A percentile compares a stretch with the other conserved stretches of the same genome.
Conservation (phyloP, 2,113 vertebrate species). For the Coregonus clupeaformis region DNA sequence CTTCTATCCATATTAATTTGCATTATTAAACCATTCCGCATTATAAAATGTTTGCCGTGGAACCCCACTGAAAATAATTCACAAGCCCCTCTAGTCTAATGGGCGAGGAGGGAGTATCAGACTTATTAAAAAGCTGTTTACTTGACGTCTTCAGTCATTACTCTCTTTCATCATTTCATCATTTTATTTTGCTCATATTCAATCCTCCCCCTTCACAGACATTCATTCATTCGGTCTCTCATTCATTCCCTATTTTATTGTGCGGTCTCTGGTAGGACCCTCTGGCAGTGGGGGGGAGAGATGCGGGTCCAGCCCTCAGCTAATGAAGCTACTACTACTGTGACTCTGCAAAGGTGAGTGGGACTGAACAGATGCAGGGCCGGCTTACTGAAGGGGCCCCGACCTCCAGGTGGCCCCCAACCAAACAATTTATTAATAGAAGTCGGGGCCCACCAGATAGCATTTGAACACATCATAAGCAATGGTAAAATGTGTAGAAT, state of each 20-base stretch:
- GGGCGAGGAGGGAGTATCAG: too few species aligned
- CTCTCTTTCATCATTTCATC: not conserved
- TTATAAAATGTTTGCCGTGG: too few species aligned
- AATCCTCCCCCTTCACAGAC: not conserved
- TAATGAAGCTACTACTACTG: not conserved
- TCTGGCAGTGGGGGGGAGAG: not conserved
- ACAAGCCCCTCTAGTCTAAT: not conserved
- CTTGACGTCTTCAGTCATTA: not conserved
- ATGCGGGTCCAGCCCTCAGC: constrained; percentile 9
- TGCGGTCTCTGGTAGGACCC: not conserved
- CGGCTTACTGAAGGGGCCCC: too few species aligned
- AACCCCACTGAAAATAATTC: too few species aligned
- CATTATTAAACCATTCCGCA: not conserved
- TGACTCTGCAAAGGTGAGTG: not conserved
- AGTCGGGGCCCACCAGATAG: too few species aligned
- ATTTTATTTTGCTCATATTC: not conserved
- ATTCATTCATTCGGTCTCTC: not conserved
- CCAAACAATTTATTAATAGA: too few species aligned
- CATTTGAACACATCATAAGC: too few species aligned
- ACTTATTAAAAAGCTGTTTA: not conserved
- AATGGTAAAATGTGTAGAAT: too few species aligned
- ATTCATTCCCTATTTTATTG: not conserved
- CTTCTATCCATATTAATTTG: not conserved
- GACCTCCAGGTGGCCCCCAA: too few species aligned
- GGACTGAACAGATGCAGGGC: not conserved